Base-by-base conservation (phyloP, 2,888 invertebrate genomes). In the Orchesella flavescens region DNA sequence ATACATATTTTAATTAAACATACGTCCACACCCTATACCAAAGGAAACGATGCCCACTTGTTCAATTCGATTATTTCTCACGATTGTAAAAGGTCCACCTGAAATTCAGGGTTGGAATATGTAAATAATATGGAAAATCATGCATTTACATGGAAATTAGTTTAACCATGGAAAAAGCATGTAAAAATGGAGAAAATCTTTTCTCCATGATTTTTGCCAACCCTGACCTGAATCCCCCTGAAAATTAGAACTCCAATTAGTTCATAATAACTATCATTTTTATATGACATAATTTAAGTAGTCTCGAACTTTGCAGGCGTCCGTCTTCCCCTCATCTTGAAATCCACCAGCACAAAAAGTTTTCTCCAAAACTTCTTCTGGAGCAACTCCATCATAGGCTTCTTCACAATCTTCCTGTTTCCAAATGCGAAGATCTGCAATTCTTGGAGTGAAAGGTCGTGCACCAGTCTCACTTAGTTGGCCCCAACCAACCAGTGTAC, bases 1-100 rank as follows among this genome's bases (percentile, higher is more conserved):
- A 46, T 46, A 46, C n/a, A 12, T 55, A 55, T 55, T 55, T 12
- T 9, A n/a, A 55, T 55, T 46, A 46, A 46, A 55, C 55, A n/a
- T n/a, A 55, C 55, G 10, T 12, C 86, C 85, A 63, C 87, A 87
- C 9, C 87, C 86, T 19, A 86, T 86, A 5, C 76, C 77, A 74
- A 83, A 76, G 0, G 75, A 82, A 19, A 68, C 82, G n/a, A 87
- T 68, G 44, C 87, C 87, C 15, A 85, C 74, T 74, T 84, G 86
- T 24, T 79, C 71, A 0, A 63, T 21, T 5, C 46, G 59, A 9
- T 79, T 81, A 34, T 85, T 77, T 9, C 74, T 34, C 4, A 44
- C 15, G 1, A 84, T 63, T 23, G 79, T 77, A n/a, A 87, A 59
- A 1, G 84, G 84, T 3, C 82, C 83, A 12, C 87, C 87, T 44